A percentile compares a stretch with the other conserved stretches of the same genome.
These are phyloP conservation scores for Therioaphis trifolii DNA, from an alignment of 2,888 invertebrate species.

Conservation along the genomic window DNA sequence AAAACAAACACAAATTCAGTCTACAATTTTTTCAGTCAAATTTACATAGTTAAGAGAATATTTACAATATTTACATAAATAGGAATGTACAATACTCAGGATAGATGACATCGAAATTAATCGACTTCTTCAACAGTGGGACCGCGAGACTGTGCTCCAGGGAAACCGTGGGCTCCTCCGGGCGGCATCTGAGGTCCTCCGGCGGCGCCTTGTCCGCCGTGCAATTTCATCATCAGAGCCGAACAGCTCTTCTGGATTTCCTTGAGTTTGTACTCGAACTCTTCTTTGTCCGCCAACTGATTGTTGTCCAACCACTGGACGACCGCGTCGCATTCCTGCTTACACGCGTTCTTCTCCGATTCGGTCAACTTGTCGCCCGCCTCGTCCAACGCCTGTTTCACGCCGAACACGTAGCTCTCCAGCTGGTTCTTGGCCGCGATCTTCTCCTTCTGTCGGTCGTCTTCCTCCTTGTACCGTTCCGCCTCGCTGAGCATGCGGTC, in stretches of 20 bases:
- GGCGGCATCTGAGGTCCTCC: neutral
- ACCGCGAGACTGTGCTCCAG: conserved; percentile 18
- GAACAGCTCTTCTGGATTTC: conserved; percentile 69
- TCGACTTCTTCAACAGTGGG: conserved; percentile 63
- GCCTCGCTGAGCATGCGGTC: conserved; percentile 70
- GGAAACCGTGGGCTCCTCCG: neutral
- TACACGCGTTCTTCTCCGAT: conserved; percentile 69
- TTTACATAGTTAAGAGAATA: no score
- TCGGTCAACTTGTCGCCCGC: conserved; percentile 68
- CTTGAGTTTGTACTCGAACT: conserved; percentile 69
- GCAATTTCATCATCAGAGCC: conserved; percentile 69
- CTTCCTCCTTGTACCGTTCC: conserved; percentile 69
- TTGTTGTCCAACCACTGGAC: conserved; percentile 71
- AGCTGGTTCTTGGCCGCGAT: conserved; percentile 70
- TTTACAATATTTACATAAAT: no score
- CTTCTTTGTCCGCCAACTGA: conserved; percentile 70
- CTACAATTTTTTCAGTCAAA: no score
- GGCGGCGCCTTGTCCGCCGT: conserved; percentile 64
- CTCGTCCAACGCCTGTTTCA: conserved; percentile 69
- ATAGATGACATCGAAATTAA: conserved; percentile 3
- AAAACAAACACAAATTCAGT: no score
- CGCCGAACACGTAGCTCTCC: conserved; percentile 69
- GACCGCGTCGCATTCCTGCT: conserved; percentile 68
- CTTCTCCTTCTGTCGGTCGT: conserved; percentile 68
- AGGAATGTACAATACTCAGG: no score